Conservation (phyloP, 1,140 invertebrate species). For the Ridgeia piscesae region DNA sequence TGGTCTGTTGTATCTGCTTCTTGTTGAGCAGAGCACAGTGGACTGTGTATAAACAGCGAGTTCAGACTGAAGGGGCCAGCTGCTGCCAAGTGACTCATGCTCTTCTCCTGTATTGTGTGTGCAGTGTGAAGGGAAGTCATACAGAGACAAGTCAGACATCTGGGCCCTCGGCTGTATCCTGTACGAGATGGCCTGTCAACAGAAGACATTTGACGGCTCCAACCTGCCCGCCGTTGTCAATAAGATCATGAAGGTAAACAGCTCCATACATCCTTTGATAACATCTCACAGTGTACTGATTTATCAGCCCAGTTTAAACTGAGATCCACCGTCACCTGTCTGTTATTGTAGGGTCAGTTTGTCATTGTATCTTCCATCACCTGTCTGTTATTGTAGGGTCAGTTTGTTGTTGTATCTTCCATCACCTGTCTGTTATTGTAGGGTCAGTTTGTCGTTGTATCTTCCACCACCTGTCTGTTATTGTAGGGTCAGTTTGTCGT, state of each 20-base stretch:
- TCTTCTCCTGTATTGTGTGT: conserved; percentile 34
- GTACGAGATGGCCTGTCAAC: conserved; percentile 77
- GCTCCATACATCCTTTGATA: not conserved
- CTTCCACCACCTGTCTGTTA: not conserved
- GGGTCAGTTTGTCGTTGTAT: not conserved
- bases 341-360: not conserved
- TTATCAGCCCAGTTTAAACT: no score
- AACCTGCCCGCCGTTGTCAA: conserved; percentile 76
- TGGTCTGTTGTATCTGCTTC: not conserved
- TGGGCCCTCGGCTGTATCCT: conserved; percentile 81
- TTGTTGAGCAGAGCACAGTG: not conserved
- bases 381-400: conserved; percentile 50
- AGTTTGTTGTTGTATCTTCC: no score
- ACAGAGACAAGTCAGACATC: conserved; percentile 78
- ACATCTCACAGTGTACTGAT: not conserved
- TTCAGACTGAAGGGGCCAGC: not conserved
- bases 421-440: not conserved
- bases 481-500: conserved; percentile 62
- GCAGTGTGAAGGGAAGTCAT: conserved; percentile 76
- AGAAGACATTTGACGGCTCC: conserved; percentile 76
- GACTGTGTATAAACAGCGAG: conserved; percentile 31
- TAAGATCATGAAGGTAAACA: conserved; percentile 72
- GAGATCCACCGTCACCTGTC: no score
- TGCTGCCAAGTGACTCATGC: not conserved
- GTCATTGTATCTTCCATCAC: not conserved